These are phyloP conservation scores for Anastatus disparis DNA, from an alignment of 1,140 invertebrate species.

Conservation along the genomic window DNA sequence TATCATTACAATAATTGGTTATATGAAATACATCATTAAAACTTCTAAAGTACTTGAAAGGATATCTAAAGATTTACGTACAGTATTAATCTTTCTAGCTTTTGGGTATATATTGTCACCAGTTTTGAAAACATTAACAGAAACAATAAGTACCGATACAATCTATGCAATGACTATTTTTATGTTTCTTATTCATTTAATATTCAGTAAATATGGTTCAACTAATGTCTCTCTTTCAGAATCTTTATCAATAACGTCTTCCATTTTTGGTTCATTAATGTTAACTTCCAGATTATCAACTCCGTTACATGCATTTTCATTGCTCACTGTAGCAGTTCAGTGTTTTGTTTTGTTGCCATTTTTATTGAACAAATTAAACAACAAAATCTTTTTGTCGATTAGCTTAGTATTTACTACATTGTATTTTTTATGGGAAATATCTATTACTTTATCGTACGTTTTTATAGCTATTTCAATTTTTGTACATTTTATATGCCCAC, in stretches of 20 bases:
- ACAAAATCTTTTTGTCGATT: slow-evolving; percentile 53
- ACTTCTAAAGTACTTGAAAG: slow-evolving; percentile 53
- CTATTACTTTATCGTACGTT: slow-evolving; percentile 68
- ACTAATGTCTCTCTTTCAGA: slow-evolving; percentile 83
- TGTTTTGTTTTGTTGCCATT: slow-evolving; percentile 90
- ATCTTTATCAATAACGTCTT: slow-evolving; percentile 88
- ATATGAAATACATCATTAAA: slow-evolving; percentile 67
- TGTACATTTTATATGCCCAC: slow-evolving; percentile 80
- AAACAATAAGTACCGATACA: slow-evolving; percentile 95
- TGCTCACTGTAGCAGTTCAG: slow-evolving; percentile 86
- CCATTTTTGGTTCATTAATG: slow-evolving; percentile 93
- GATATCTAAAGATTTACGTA: slow-evolving; percentile 72
- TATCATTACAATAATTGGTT: slow-evolving; percentile 69
- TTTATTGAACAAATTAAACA: slow-evolving; percentile 68
- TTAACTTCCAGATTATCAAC: slow-evolving; percentile 89
- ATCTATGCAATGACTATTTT: slow-evolving; percentile 92
- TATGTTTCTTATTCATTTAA: slow-evolving; percentile 88
- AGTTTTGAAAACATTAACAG: slow-evolving; percentile 92
- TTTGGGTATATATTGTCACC: slow-evolving; percentile 90
- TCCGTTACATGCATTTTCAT: slow-evolving; percentile 86
- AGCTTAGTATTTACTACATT: slow-evolving; percentile 57
- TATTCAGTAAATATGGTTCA: slow-evolving; percentile 92
- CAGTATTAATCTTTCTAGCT: slow-evolving; percentile 80
- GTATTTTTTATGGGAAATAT: slow-evolving; percentile 70
- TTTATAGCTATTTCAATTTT: slow-evolving; percentile 74